Conservation (phyloP, 2,113 vertebrate genomes). For the Chloropsis cyanopogon region DNA sequence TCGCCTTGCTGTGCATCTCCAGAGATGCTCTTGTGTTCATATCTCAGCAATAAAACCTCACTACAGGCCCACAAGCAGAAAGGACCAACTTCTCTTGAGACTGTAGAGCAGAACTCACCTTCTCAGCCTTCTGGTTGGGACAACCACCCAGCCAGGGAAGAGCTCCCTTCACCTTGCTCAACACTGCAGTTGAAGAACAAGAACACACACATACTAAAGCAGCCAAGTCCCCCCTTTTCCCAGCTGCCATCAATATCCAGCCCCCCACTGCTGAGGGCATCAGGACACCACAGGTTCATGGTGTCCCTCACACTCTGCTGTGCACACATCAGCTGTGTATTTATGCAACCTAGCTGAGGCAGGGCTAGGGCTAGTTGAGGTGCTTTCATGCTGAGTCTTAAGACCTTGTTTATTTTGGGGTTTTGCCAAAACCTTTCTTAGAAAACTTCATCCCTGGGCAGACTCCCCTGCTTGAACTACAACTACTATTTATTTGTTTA, state of each 20-base stretch:
- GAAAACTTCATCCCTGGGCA: background rate
- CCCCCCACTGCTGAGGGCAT: background rate
- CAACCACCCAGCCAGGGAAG: background rate
- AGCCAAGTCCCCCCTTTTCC: background rate
- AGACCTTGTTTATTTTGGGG: background rate
- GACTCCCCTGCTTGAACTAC: background rate
- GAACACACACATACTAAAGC: background rate
- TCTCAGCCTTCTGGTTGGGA: background rate
- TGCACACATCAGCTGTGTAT: rapidly evolving
- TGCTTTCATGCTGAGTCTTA: background rate
- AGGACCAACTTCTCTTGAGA: background rate
- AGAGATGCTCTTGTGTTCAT: background rate
- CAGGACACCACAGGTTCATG: background rate
- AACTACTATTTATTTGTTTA: background rate
- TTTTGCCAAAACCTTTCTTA: background rate
- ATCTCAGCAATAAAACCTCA: background rate
- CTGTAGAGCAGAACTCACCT: background rate
- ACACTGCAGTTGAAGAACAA: background rate
- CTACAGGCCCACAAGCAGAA: background rate
- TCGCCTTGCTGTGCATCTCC: background rate
- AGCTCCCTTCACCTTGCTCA: background rate
- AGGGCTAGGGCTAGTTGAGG: background rate
- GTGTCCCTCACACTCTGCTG: rapidly evolving
- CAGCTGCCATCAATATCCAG: background rate
- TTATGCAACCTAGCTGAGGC: background rate